Conservation (phyloP, 2,797 vertebrate genomes). For the Hipposideros larvatus region DNA sequence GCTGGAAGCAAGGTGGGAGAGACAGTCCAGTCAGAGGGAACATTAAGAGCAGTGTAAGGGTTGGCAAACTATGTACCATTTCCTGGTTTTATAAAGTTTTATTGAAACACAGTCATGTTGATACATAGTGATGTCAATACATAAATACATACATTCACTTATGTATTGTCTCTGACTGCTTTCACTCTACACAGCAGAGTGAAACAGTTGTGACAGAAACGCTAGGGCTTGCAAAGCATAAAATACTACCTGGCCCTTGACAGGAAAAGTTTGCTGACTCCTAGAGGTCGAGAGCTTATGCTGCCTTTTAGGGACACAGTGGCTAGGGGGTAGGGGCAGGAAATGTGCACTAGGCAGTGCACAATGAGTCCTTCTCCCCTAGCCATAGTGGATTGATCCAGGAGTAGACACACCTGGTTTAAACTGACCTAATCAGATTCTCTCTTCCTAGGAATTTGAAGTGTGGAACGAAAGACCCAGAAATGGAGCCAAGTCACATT, state of each 20-base stretch:
- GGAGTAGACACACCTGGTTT: not conserved
- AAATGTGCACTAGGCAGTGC: not conserved
- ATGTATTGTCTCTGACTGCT: not conserved
- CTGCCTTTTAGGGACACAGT: not conserved
- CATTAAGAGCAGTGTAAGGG: not conserved
- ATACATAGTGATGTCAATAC: not conserved
- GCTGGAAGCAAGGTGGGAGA: not conserved
- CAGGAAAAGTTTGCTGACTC: not conserved
- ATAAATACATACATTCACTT: not conserved
- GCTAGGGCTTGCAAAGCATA: not conserved
- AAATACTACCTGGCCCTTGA: not conserved
- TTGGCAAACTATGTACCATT: not conserved
- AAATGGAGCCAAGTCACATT: not conserved
- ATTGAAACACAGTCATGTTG: not conserved
- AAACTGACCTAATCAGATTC: not conserved
- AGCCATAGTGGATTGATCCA: not conserved
- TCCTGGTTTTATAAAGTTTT: not conserved
- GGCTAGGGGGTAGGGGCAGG: not conserved
- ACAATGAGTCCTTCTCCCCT: not conserved
- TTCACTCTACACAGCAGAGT: not conserved
- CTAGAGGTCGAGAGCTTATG: not conserved
- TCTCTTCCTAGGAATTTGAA: constrained; percentile 29
- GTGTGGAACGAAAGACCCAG: not conserved
- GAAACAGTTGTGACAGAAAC: not conserved
- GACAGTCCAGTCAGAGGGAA: not conserved